phyloP scores from a whole-genome alignment of 23 tunicate genomes.

The Corella eumyota region DNA sequence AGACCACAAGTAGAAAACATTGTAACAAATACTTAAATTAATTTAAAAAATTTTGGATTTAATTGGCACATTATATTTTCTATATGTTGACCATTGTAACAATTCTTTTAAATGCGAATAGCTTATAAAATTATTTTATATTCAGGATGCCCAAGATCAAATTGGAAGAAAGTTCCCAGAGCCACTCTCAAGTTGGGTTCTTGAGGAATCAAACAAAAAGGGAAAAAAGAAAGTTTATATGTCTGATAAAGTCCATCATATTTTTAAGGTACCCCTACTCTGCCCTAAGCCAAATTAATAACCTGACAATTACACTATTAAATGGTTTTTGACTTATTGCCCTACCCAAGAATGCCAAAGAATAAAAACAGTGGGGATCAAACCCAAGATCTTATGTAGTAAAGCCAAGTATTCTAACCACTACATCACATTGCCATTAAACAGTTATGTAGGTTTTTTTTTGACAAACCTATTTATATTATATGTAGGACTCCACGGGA shows the following conservation, averaged over 20 bases:
- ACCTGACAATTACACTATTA: too few relatives aligned
- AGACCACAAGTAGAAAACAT: background rate
- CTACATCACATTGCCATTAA: too few relatives aligned
- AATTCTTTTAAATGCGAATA: background rate
- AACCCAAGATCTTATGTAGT: too few relatives aligned
- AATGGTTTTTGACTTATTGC: too few relatives aligned
- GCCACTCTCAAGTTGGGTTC: conserved; percentile 50
- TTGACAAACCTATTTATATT: too few relatives aligned
- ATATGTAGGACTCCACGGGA: conserved; percentile 12
- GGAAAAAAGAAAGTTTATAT: conserved; percentile 65
- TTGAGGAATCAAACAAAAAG: conserved; percentile 71
- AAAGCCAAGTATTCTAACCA: too few relatives aligned
- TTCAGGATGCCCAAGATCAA: conserved; percentile 87
- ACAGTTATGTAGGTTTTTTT: too few relatives aligned
- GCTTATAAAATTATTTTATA: background rate
- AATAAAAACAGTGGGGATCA: too few relatives aligned
- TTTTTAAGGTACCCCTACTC: conserved; percentile 37
- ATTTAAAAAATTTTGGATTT: background rate
- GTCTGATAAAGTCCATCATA: conserved; percentile 85
- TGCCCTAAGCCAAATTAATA: too few relatives aligned
- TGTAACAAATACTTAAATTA: background rate
- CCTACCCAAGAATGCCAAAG: too few relatives aligned
- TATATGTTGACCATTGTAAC: too few relatives aligned
- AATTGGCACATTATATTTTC: background rate
- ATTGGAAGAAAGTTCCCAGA: conserved; percentile 74